Base-by-base conservation (phyloP, 2,888 invertebrate genomes). In the Nipponacmea schrenckii region DNA sequence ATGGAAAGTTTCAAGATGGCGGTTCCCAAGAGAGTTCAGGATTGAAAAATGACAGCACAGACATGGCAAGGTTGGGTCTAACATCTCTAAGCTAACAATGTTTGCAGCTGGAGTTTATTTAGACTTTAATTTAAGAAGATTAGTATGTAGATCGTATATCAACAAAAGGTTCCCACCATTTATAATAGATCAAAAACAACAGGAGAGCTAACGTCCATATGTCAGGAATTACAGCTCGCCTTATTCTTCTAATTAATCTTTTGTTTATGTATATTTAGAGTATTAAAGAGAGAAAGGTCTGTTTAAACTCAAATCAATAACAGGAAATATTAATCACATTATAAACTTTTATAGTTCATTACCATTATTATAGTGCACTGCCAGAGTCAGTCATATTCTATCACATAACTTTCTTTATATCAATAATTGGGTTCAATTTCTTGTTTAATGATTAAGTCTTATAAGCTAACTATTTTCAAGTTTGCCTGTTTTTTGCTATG, bases 131-230 rank as follows among this genome's bases (percentile, higher is more conserved):
- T 56, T 56, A 24, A 56, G 56, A 56, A 56, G 20, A 56, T 56
- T 56, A 56, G 56, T 56, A 56, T 24, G 56, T 56, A 56, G 56
- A 56, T 56, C 56, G 20, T 56, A 56, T 56, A 56, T 56, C 56
- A 56, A 56, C 56, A 56, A 56, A 56, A 56, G 56, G 56, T 56
- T 56, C 56, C 56, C 56, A 56, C 56, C 39, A 56, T 56, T 56
- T 56, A 56, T 56, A 24, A 56, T 56, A 56, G 56, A 56, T 56
- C 56, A 56, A 56, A 24, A 56, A 56, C 56, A 56, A 56, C 56
- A 56, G 56, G 56, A 24, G 56, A 24, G 20, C 24, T 24, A 24
- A 20, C 56, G 24, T 39, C 56, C 56, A 56, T 56, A 56, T 56
- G 56, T 56, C 56, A 56, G 24, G 14, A 56, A 56, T 56, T 56